phyloP scores from a whole-genome alignment of 2,888 invertebrate species.

The Eristalis tenax region DNA sequence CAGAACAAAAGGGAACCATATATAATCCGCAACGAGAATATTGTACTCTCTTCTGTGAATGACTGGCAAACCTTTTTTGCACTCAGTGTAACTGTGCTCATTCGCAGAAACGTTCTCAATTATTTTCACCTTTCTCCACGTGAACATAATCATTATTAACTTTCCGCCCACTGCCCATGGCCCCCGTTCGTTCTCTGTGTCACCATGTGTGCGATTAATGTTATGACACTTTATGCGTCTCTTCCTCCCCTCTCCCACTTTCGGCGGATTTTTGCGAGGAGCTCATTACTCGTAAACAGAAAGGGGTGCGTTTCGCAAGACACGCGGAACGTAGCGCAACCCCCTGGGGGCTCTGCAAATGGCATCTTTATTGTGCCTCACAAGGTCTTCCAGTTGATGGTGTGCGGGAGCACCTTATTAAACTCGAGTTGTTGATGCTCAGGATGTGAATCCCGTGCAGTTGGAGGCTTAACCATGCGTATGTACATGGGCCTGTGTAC shows the following conservation, averaged over 20 bases:
- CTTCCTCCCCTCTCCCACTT: not conserved
- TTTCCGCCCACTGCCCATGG: not conserved
- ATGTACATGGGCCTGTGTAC: not conserved
- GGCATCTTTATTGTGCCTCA: slow-evolving; percentile 27
- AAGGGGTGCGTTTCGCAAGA: slow-evolving; percentile 11
- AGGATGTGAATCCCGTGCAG: slow-evolving; percentile 23
- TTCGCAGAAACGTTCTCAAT: slow-evolving; percentile 59
- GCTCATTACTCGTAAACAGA: slow-evolving; percentile 32
- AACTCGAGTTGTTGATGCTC: slow-evolving; percentile 45
- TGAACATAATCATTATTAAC: slow-evolving; percentile 51
- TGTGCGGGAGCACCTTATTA: slow-evolving; percentile 9
- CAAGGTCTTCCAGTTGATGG: not conserved
- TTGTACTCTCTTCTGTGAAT: slow-evolving; percentile 15
- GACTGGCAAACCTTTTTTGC: slow-evolving; percentile 17
- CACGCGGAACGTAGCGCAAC: not conserved
- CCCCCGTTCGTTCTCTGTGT: not conserved
- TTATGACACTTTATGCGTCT: slow-evolving; percentile 41
- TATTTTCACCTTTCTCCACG: slow-evolving; percentile 62
- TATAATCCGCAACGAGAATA: slow-evolving; percentile 14
- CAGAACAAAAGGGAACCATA: not conserved
- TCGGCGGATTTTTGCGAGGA: slow-evolving; percentile 1
- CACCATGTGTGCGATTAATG: slow-evolving; percentile 51
- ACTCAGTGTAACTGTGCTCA: slow-evolving; percentile 8
- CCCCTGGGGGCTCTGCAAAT: slow-evolving; percentile 16
- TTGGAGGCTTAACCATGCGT: not conserved